Percentiles rank a stretch among this genome's conserved stretches.
phyloP scores from a whole-genome alignment of 2,113 vertebrate genomes.

The Formicarius rufipectus region DNA sequence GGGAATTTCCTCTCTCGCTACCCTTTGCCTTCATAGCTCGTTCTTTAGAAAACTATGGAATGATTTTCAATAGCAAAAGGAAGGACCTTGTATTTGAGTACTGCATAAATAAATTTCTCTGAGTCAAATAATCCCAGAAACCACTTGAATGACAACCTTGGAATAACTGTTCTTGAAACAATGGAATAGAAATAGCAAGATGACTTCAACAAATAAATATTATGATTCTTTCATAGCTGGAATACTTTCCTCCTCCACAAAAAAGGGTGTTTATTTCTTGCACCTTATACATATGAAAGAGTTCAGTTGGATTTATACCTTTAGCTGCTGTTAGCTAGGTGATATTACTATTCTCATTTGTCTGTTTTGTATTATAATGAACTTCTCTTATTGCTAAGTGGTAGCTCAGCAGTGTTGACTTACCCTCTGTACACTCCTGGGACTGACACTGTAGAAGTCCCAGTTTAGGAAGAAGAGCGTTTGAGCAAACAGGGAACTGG shows the following conservation, averaged over 20 bases:
- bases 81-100: neutral
- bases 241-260: rapidly evolving
- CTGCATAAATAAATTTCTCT: neutral
- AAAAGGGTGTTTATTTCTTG: neutral
- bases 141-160: neutral
- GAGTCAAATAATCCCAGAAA: neutral
- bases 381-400: neutral
- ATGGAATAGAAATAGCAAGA: neutral
- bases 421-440: neutral
- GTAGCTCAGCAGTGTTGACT: neutral
- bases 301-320: neutral
- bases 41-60: neutral
- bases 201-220: neutral
- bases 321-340: neutral
- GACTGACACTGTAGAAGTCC: neutral
- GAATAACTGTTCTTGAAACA: neutral
- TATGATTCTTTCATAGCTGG: neutral
- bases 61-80: neutral
- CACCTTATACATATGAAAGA: neutral
- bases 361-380: neutral
- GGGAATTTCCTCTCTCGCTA: neutral
- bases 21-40: neutral
- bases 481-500: neutral
- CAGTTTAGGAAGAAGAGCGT: neutral
- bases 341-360: neutral